These are phyloP conservation scores for Fistularia commersonii DNA, from an alignment of 2,797 vertebrate genomes.

Conservation along the genomic window DNA sequence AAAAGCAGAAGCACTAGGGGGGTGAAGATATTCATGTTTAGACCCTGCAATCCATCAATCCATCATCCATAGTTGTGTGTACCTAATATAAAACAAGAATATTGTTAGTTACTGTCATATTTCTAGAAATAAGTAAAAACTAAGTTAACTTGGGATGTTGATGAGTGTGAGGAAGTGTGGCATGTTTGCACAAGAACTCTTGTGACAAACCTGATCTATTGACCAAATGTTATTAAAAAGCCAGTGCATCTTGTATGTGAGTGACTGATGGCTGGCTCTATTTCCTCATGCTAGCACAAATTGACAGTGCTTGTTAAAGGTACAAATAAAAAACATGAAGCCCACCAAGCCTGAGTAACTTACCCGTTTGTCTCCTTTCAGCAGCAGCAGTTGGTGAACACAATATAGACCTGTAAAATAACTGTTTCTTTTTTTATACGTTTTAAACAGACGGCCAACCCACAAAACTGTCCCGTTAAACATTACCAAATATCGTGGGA, in stretches of 20 bases:
- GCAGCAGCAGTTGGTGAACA: slow-evolving; percentile 1
- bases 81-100: slow-evolving; percentile 22
- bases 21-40: slow-evolving; percentile 44
- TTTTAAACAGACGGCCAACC: slow-evolving; percentile 25
- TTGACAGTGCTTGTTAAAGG: not conserved
- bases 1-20: slow-evolving; percentile 47
- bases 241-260: no score
- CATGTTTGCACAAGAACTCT: no score
- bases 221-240: no score
- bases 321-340: not conserved
- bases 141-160: no score
- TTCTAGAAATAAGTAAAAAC: no score
- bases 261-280: no score
- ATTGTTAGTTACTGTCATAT: no score
- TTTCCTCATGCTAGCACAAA: no score
- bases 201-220: no score
- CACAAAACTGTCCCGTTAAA: slow-evolving; percentile 64
- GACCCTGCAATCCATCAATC: slow-evolving; percentile 25
- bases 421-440: slow-evolving; percentile 11
- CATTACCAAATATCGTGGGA: slow-evolving; percentile 61
- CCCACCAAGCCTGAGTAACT: slow-evolving; percentile 24
- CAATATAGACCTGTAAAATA: slow-evolving; percentile 1
- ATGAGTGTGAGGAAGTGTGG: no score
- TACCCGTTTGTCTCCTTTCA: slow-evolving; percentile 41
- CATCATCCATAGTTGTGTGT: slow-evolving; percentile 29